Conservation (phyloP, 2,797 vertebrate species). For the Sarcoramphus papa region DNA sequence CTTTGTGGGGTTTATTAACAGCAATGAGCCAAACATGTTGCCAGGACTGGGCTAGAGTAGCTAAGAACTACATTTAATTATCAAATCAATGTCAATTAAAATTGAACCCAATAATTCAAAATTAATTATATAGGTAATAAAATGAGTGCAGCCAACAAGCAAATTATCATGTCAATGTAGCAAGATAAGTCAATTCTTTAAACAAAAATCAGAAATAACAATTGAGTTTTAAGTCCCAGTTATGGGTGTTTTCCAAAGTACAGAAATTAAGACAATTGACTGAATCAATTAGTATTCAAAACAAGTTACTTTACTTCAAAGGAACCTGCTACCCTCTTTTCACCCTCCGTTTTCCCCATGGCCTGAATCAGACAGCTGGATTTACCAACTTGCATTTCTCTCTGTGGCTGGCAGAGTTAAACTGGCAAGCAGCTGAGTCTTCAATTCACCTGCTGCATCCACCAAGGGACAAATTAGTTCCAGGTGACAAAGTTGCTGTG, state of each 20-base stretch:
- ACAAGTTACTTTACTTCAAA: not conserved
- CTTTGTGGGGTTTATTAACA: not conserved
- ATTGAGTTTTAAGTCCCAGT: not conserved
- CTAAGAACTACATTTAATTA: slow-evolving; percentile 30
- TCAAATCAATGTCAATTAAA: slow-evolving; percentile 31
- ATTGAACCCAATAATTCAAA: slow-evolving; percentile 4
- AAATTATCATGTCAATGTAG: not conserved
- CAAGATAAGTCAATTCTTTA: not conserved
- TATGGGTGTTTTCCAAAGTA: not conserved
- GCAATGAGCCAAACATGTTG: not conserved
- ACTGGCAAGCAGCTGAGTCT: not conserved
- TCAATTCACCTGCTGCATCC: not conserved
- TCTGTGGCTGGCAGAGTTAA: not conserved
- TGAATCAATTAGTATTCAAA: not conserved
- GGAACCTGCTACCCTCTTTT: not conserved
- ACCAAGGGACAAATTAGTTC: not conserved
- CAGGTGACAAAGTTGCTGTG: not conserved
- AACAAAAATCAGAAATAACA: slow-evolving; percentile 13
- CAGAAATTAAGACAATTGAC: not conserved
- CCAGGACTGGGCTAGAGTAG: not conserved
- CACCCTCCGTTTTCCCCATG: not conserved
- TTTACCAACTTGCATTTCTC: not conserved
- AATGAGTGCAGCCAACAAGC: not conserved
- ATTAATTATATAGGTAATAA: slow-evolving; percentile 30
- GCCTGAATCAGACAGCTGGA: not conserved